Conservation (phyloP, 2,113 vertebrate genomes). For the Coregonus clupeaformis region DNA sequence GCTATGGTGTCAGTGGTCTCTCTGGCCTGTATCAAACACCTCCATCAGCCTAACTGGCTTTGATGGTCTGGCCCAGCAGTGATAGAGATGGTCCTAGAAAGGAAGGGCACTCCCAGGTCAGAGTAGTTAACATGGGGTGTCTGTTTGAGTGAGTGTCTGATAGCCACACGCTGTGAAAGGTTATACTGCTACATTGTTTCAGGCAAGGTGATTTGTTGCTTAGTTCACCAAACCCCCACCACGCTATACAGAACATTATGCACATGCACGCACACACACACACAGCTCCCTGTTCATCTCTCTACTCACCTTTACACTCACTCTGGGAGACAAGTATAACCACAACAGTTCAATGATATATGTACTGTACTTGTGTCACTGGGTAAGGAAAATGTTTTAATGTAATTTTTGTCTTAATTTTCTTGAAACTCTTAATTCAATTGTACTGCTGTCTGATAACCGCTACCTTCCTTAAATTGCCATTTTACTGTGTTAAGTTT, state of each 20-base stretch:
- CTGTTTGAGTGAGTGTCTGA: conserved; percentile 32
- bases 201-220: no score
- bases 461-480: neutral
- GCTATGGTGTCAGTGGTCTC: neutral
- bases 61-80: neutral
- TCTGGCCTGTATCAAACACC: conserved; percentile 10
- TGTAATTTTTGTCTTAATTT: no score
- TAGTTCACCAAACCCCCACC: no score
- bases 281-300: no score
- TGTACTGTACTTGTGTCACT: no score
- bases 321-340: no score
- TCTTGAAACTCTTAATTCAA: no score
- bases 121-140: conserved; percentile 22
- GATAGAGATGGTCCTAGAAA: neutral
- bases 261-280: no score
- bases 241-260: no score
- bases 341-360: no score
- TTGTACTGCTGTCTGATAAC: neutral
- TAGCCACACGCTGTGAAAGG: neutral
- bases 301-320: no score
- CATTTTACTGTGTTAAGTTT: neutral
- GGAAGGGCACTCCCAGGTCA: conserved; percentile 16
- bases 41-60: conserved; percentile 9
- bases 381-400: neutral
- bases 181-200: no score